Evolutionary conservation across 2,888 invertebrate species (phyloP).

Genomic region (Pterostichus madidus): DNA sequence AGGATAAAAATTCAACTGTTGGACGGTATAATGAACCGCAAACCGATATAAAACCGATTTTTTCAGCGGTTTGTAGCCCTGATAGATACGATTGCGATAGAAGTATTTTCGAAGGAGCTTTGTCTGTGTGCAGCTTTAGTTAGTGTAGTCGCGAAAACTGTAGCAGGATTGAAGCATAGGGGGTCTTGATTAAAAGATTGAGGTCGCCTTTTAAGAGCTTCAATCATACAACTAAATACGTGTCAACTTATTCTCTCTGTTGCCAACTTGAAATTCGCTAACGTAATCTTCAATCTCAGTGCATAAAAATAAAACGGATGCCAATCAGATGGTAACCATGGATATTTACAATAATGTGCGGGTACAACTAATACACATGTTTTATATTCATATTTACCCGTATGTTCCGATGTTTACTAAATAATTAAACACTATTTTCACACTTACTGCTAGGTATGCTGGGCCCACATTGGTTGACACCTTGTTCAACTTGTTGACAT

Average conservation of each 20-base stretch:
- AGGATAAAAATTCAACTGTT: too few relatives aligned
- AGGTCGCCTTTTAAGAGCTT: constrained; percentile 67
- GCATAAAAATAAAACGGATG: constrained; percentile 25
- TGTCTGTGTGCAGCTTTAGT: constrained; percentile 20
- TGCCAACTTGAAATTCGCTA: constrained; percentile 43
- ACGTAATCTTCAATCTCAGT: constrained; percentile 20
- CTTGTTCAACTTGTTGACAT: constrained; percentile 50
- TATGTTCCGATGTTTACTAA: constrained; percentile 35
- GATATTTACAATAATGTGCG: constrained; percentile 35
- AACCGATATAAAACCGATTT: too few relatives aligned
- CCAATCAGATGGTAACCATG: constrained; percentile 26
- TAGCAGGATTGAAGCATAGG: constrained; percentile 61
- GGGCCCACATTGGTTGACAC: constrained; percentile 47
- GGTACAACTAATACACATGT: constrained; percentile 46
- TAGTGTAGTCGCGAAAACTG: constrained; percentile 58
- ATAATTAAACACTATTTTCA: constrained; percentile 44
- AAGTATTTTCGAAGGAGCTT: neutral
- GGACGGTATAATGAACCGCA: too few relatives aligned
- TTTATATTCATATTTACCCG: constrained; percentile 52
- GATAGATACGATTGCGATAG: too few relatives aligned
- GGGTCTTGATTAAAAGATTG: constrained; percentile 67
- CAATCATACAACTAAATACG: constrained; percentile 66
- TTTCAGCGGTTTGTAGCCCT: too few relatives aligned
- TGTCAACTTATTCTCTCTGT: constrained; percentile 54
- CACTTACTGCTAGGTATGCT: constrained; percentile 38